Base-by-base conservation (phyloP, 1,140 invertebrate genomes). In the Zaprionus africanus region DNA sequence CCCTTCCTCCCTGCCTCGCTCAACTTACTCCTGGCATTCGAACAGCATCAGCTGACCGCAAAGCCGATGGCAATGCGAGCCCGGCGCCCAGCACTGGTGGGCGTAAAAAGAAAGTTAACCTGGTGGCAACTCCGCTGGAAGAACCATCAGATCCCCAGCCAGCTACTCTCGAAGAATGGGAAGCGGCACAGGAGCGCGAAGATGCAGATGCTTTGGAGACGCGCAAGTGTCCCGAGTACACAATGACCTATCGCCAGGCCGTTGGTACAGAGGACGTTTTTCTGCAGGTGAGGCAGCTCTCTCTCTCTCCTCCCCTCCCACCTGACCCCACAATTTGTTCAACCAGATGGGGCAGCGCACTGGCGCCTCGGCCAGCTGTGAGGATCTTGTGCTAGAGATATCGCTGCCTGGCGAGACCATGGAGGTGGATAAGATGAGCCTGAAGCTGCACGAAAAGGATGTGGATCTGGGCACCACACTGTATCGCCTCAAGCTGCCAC, bases 191-290 rank as follows among this genome's bases (percentile, higher is more conserved):
- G 65, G 93, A 93, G 6, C 92, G 90, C 2, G 74, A 85, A 28
- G 83, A 92, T 65, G 70, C 61, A 0, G 95, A 95, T 83, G 77
- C 94, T 9, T 75, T 94, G 9, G 96, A 96, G 79, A 95, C 95
- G 2, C 93, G 96, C 56, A 94, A 95, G 82, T 93, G 94, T 43
- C 97, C 97, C 1, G 94, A 95, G 76, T 98, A 97, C 93, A 95
- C 96, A 22, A 96, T 98, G 83, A 94, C 96, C 82, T 98, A 97
- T 90, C 96, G 96, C 79, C 97, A 98, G 92, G 94, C 96, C 57
- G 96, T 98, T 2, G 95, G 95, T 11, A 95, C 97, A 1, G 97
- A 98, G 93, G 97, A 98, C 92, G 95, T 98, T 38, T 98, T 95
- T 93, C 93, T 98, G 56, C 96, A 97, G 93, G 96, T 97, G 51